Base-by-base conservation (phyloP, 2,797 vertebrate genomes). In the Pangasius mekongensis region DNA sequence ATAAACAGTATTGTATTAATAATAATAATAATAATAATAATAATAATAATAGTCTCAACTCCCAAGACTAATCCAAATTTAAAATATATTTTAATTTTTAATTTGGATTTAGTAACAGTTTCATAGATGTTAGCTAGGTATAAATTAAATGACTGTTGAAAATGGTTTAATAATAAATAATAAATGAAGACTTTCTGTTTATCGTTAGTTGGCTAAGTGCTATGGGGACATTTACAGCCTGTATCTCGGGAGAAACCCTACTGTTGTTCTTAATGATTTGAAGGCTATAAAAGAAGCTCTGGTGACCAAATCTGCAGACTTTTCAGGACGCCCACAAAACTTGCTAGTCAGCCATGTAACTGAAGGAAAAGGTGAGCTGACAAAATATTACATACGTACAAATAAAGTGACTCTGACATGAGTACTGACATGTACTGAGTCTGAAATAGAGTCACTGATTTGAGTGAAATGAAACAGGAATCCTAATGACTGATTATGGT, bases 281-380 rank as follows among this genome's bases (percentile, higher is more conserved):
- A 92, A 95, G 92, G 92, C 95, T 86, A 95, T 97, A 88, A 96
- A 94, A 86, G 96, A 95, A 73, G 94, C 93, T 36, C 67, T 95
- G 27, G 89, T 96, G 16, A 92, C 64, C 36, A 94, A 92, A 39
- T 91, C 89, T 9, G 67, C 3, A 30, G 95, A 95, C 36, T 95
- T 95, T 76, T 92, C 94, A 24, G 95, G 95, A 90, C 90, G 96
- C 74, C 95, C 95, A 0, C 92, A 94, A 87, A 93, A 94, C 78
- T 0, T 56, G 8, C 86, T 93, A n/a, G 0, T 94, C 8, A 95
- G 89, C 80, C 88, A 92, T 0, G 0, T 76, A 3, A 87, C 56
- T 0, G 2, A 92, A 7, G 62, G 27, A 18, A 94, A 90, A 93
- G 95, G 95, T 96, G 90, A 43, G 89, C 20, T 2, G 33, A 27